Evolutionary conservation across 2,888 invertebrate species (phyloP).

Genomic region (Loripinus fragilis): DNA sequence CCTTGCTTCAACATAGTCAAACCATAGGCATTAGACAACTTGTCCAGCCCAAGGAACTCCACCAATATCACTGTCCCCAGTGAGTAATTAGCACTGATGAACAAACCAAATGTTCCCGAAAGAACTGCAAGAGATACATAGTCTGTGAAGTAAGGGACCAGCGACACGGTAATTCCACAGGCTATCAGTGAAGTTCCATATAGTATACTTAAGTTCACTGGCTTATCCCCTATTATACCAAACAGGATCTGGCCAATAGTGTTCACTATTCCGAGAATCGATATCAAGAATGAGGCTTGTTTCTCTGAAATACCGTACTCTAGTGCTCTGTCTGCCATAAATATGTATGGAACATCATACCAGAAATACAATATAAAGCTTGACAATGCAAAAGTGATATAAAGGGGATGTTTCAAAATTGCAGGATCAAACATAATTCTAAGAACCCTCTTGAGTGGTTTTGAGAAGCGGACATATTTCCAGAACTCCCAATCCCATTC

Average conservation of each 20-base stretch:
- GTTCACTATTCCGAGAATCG: constrained; percentile 90
- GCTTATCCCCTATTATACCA: constrained; percentile 95
- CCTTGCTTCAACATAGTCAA: constrained; percentile 94
- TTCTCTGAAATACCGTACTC: constrained; percentile 85
- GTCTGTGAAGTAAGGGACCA: constrained; percentile 73
- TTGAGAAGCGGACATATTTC: constrained; percentile 60
- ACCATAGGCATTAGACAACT: constrained; percentile 96
- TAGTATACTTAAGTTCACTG: constrained; percentile 90
- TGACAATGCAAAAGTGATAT: constrained; percentile 88
- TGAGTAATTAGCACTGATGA: constrained; percentile 96
- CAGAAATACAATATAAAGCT: constrained; percentile 91
- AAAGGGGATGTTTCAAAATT: constrained; percentile 76
- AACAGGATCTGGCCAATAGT: constrained; percentile 90
- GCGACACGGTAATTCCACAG: constrained; percentile 82
- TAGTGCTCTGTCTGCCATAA: constrained; percentile 91
- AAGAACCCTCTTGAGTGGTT: constrained; percentile 71
- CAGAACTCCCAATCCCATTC: constrained; percentile 52
- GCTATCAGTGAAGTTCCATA: constrained; percentile 90
- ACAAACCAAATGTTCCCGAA: constrained; percentile 89
- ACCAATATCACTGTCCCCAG: constrained; percentile 93
- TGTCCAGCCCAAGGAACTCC: constrained; percentile 93
- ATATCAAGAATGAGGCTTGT: constrained; percentile 89
- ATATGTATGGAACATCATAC: constrained; percentile 90
- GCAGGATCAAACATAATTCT: constrained; percentile 77
- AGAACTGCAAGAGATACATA: constrained; percentile 71